A percentile compares a stretch with the other conserved stretches of the same genome.
Conservation (phyloP, 1,140 invertebrate species). For the Rhopalosiphum maidis region DNA sequence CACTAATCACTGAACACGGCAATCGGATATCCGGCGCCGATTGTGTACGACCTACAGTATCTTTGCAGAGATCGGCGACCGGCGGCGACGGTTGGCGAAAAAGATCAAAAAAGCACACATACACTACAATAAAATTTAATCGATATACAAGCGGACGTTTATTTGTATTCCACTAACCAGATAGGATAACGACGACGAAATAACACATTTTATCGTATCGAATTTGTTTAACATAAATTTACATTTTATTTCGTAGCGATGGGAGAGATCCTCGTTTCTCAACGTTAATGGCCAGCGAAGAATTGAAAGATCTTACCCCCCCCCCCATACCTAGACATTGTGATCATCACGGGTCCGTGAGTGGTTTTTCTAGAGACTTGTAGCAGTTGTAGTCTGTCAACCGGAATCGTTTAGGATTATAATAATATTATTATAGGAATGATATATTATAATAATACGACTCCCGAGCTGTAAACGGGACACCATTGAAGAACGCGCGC, state of each 20-base stretch:
- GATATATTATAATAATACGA: background rate
- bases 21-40: background rate
- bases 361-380: background rate
- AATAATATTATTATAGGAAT: background rate
- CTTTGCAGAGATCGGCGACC: background rate
- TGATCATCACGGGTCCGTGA: background rate
- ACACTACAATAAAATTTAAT: background rate
- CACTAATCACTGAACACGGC: background rate
- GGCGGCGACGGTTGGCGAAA: background rate
- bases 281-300: too few relatives aligned
- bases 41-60: background rate
- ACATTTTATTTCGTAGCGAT: background rate
- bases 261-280: background rate
- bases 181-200: background rate
- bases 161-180: background rate
- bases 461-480: background rate
- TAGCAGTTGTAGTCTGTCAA: background rate
- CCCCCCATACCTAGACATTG: background rate
- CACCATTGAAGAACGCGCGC: background rate
- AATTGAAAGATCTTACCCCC: background rate
- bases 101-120: background rate
- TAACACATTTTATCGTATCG: background rate
- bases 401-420: background rate
- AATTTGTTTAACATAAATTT: conserved; percentile 45
- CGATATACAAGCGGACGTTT: background rate